Percentiles rank a stretch among this genome's conserved stretches.
phyloP scores from a whole-genome alignment of 2,113 vertebrate species.

The Chaetodon trifascialis region DNA sequence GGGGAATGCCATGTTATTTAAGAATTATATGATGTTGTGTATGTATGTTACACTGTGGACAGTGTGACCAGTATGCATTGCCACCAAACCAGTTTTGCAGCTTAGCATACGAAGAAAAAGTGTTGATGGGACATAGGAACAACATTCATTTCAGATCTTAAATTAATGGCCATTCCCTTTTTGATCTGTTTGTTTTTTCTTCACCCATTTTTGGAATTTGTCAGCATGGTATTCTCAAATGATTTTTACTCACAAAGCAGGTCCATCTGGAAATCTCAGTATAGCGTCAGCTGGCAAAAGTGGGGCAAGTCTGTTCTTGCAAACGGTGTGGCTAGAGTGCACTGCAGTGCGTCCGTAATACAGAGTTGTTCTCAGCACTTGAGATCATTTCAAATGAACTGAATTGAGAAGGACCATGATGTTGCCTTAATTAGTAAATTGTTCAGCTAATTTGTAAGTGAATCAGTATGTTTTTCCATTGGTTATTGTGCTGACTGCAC shows the following conservation, averaged over 20 bases:
- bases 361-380: neutral
- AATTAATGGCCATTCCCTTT: neutral
- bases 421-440: constrained; percentile 5
- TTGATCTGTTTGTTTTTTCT: neutral
- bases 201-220: constrained; percentile 27
- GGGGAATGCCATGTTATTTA: constrained; percentile 39
- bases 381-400: constrained; percentile 8
- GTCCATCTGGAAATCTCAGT: no score
- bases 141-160: neutral
- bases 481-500: neutral
- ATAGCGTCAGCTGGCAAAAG: constrained; percentile 17
- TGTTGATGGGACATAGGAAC: neutral
- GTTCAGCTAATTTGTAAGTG: neutral
- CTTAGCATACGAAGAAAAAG: neutral
- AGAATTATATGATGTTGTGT: constrained; percentile 1
- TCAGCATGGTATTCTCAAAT: constrained; percentile 25
- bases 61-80: neutral
- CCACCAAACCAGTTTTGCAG: constrained; percentile 25
- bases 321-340: constrained; percentile 3
- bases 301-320: constrained; percentile 53
- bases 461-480: neutral
- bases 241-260: constrained; percentile 9
- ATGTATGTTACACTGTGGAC: neutral
- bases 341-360: constrained; percentile 34
- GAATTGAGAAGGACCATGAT: neutral